Percentiles rank a stretch among this genome's conserved stretches.
Conservation (phyloP, 2,113 vertebrate species). For the Pygoscelis antarcticus region DNA sequence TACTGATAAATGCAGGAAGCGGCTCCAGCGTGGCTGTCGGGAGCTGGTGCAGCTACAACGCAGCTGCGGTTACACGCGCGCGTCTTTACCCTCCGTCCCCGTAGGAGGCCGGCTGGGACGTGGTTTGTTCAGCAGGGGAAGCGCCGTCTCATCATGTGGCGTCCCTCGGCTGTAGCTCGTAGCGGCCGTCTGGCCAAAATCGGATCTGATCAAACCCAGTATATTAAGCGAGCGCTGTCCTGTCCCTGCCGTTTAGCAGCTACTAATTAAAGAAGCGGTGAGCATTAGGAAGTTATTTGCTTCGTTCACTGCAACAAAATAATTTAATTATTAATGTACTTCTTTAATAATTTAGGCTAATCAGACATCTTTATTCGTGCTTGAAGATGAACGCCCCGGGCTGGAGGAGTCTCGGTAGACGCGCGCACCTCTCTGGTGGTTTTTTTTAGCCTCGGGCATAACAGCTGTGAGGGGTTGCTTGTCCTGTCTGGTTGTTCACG, state of each 20-base stretch:
- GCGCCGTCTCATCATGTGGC: rapidly evolving
- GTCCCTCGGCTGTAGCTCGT: not conserved
- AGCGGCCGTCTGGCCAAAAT: not conserved
- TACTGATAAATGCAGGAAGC: not conserved
- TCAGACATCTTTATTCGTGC: rapidly evolving
- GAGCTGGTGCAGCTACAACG: not conserved
- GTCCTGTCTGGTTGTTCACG: not conserved
- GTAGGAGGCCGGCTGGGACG: not conserved
- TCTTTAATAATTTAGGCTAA: not conserved
- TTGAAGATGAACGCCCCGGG: not conserved
- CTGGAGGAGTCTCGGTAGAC: not conserved
- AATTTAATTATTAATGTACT: not conserved
- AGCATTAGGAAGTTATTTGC: not conserved
- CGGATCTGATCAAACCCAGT: too few species aligned
- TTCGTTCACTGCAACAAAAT: not conserved
- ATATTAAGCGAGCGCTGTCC: too few species aligned
- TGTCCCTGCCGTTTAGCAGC: not conserved
- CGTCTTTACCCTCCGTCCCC: not conserved
- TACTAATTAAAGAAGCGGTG: not conserved
- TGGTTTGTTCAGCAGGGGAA: not conserved
- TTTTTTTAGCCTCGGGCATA: not conserved
- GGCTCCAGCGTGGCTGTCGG: not conserved
- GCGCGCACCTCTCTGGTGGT: not conserved
- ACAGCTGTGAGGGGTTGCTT: not conserved
- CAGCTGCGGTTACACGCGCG: not conserved